These are phyloP conservation scores for Luidia sarsii DNA, from an alignment of 53 echinoderm and acorn worm genomes.

Conservation along the genomic window DNA sequence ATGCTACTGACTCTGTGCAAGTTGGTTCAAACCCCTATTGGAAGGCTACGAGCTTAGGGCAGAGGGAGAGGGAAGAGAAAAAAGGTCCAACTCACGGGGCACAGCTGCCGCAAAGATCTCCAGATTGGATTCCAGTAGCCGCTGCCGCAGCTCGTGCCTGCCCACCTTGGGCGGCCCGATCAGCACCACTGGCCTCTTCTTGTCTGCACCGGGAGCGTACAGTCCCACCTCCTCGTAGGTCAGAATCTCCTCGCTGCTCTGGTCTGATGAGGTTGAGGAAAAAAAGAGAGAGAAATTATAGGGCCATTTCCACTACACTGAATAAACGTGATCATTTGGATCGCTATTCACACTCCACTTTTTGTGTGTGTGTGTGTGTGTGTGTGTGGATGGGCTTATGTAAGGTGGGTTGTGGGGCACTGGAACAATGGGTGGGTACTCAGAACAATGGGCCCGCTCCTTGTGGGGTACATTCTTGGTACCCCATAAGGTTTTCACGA, in stretches of 20 bases:
- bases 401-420: no score
- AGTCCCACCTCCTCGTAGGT: constrained; percentile 93
- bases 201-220: constrained; percentile 65
- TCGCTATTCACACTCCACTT: no score
- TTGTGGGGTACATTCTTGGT: no score
- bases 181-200: constrained; percentile 91
- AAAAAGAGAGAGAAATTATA: no score
- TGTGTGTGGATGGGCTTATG: no score
- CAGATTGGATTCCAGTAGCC: constrained; percentile 76
- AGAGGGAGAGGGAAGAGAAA: background rate
- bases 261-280: constrained; percentile 41
- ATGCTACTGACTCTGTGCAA: no score
- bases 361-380: no score
- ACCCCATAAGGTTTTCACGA: no score
- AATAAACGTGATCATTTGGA: no score
- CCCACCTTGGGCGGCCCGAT: constrained; percentile 96
- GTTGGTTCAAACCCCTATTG: background rate
- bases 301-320: no score
- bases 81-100: constrained; percentile 81
- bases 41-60: background rate
- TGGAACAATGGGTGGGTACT: no score
- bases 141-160: constrained; percentile 87
- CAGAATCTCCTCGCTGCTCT: constrained; percentile 76
- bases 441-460: no score
- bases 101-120: constrained; percentile 83